Evolutionary conservation across 2,888 invertebrate species (phyloP).

Genomic region (Dryocosmus kuriphilus): DNA sequence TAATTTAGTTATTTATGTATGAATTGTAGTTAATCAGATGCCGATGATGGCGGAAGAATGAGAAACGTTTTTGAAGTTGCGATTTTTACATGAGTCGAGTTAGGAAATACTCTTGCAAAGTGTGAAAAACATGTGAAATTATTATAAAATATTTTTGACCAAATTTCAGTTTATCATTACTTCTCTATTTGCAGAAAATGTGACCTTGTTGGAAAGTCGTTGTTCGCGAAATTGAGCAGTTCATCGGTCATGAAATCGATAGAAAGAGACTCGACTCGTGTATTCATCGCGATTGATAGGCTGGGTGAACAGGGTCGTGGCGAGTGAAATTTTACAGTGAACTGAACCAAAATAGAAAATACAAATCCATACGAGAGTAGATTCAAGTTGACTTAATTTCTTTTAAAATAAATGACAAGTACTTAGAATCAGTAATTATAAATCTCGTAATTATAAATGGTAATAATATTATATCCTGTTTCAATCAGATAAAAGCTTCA

Average conservation of each 20-base stretch:
- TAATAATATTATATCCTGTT: not conserved
- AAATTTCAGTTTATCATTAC: not conserved
- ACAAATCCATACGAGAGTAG: not conserved
- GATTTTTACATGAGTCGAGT: not conserved
- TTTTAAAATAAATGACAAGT: not conserved
- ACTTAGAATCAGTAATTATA: too few relatives aligned
- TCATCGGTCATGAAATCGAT: constrained; percentile 19
- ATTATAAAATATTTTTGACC: not conserved
- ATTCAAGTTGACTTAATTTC: not conserved
- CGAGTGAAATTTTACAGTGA: not conserved
- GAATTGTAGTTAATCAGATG: not conserved
- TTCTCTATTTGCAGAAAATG: not conserved
- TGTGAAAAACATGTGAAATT: not conserved
- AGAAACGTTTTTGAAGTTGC: not conserved
- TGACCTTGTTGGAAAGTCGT: not conserved
- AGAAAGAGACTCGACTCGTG: not conserved
- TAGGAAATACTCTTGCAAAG: too few relatives aligned
- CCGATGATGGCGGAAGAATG: not conserved
- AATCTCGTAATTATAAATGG: not conserved
- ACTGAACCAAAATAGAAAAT: not conserved
- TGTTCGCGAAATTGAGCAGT: not conserved
- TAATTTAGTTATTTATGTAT: too few relatives aligned
- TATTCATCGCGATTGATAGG: constrained; percentile 1
- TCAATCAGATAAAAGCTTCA: not conserved
- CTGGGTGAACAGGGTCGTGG: not conserved